Conservation (phyloP, 2,113 vertebrate species). For the Macrotus californicus region DNA sequence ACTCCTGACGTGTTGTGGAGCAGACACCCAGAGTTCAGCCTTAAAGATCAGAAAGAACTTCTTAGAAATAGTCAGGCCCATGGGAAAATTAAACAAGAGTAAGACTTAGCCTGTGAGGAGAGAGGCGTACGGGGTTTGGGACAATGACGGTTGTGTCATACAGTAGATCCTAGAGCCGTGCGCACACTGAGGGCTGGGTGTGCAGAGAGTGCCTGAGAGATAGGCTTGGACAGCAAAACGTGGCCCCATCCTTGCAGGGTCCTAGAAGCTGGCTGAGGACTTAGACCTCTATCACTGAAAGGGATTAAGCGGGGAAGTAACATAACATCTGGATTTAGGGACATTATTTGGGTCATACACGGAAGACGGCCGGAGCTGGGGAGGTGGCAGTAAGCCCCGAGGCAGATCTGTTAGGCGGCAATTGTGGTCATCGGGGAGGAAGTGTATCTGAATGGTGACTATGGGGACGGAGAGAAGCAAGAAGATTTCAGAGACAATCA, state of each 20-base stretch:
- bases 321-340: not conserved
- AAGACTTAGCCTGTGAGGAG: not conserved
- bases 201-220: not conserved
- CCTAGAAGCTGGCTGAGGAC: not conserved
- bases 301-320: not conserved
- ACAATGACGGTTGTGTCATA: not conserved
- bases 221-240: not conserved
- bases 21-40: not conserved
- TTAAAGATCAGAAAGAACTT: not conserved
- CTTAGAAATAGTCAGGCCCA: not conserved
- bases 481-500: not conserved
- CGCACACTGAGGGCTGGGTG: not conserved
- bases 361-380: not conserved
- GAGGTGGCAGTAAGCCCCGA: not conserved
- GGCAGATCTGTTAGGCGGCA: not conserved
- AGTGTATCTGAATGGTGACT: not conserved
- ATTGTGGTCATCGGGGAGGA: not conserved
- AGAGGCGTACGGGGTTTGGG: not conserved
- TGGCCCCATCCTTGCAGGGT: not conserved
- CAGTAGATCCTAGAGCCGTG: accelerated
- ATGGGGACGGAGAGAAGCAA: not conserved
- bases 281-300: not conserved
- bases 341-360: not conserved
- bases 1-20: not conserved
- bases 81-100: not conserved